Percentiles rank a stretch among this genome's conserved stretches.
These are phyloP conservation scores for Danaus plexippus DNA, from an alignment of 1,140 invertebrate species.

Conservation along the genomic window DNA sequence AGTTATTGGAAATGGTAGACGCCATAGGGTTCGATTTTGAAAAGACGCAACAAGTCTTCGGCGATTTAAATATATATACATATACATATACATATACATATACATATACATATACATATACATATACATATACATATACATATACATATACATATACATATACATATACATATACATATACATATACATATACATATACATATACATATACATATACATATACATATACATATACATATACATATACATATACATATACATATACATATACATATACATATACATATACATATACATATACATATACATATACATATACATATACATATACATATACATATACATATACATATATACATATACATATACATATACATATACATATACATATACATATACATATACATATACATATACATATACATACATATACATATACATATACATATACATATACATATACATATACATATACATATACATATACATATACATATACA, in stretches of 20 bases:
- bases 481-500: not conserved
- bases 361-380: not conserved
- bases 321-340: not conserved
- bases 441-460: not conserved
- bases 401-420: not conserved
- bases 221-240: not conserved
- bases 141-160: not conserved
- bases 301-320: not conserved
- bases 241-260: not conserved
- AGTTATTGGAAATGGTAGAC: constrained; percentile 2
- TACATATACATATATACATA: not conserved
- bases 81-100: too few relatives aligned
- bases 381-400: not conserved
- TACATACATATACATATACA: not conserved
- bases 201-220: not conserved
- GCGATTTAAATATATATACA: constrained; percentile 1
- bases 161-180: not conserved
- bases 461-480: not conserved
- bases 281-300: not conserved
- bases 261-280: not conserved
- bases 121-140: not conserved
- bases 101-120: not conserved
- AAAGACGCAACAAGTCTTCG: constrained; percentile 7
- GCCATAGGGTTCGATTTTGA: constrained; percentile 8
- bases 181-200: not conserved